Conservation (phyloP, 2,888 invertebrate species). For the Flexamia atlantica region DNA sequence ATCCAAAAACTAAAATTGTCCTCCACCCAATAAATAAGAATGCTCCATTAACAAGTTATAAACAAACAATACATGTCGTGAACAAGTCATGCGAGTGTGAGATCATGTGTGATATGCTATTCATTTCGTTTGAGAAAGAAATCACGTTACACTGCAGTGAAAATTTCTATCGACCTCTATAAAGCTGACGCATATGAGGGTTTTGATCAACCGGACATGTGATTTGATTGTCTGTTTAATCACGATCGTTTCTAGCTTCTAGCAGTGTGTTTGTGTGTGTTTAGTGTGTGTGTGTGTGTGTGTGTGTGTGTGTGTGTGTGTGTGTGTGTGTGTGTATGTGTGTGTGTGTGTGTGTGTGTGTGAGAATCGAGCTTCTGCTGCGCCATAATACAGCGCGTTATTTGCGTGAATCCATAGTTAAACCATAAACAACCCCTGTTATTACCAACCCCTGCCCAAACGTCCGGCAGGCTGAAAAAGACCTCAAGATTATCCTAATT, state of each 20-base stretch:
- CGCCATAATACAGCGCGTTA: not conserved
- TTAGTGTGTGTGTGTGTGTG: not conserved
- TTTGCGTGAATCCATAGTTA: not conserved
- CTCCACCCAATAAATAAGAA: too few relatives aligned
- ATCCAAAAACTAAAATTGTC: too few relatives aligned
- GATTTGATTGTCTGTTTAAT: not conserved
- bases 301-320: constrained; percentile 7
- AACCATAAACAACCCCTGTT: not conserved
- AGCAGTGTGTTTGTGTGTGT: not conserved
- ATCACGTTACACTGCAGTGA: too few relatives aligned
- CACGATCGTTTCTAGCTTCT: not conserved
- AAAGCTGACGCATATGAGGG: not conserved
- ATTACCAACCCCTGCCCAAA: not conserved
- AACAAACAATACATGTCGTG: too few relatives aligned
- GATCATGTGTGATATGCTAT: too few relatives aligned
- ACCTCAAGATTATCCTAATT: not conserved
- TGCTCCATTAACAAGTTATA: too few relatives aligned
- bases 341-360: constrained; percentile 1
- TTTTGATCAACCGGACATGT: not conserved
- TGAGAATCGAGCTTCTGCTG: too few relatives aligned
- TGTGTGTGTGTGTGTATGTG: not conserved
- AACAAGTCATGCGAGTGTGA: too few relatives aligned
- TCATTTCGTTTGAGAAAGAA: too few relatives aligned
- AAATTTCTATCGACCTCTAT: too few relatives aligned
- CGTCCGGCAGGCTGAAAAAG: constrained; percentile 11